phyloP scores from a whole-genome alignment of 2,888 invertebrate species.

The Cheilosia scutellata region DNA sequence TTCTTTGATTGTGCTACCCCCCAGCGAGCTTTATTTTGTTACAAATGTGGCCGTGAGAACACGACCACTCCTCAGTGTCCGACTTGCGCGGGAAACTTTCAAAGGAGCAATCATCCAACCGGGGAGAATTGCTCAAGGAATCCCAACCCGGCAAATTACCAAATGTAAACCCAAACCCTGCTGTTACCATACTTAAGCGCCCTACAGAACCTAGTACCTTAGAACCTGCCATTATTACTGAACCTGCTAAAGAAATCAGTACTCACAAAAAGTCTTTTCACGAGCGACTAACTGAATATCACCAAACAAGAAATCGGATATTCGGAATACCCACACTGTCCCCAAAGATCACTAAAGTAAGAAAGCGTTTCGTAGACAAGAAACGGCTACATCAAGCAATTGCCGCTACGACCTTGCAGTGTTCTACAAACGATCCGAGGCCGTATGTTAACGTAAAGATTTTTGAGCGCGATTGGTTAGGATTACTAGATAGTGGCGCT shows the following conservation, averaged over 20 bases:
- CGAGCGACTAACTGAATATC: background rate
- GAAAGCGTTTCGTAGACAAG: conserved; percentile 2
- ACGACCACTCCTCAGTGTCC: background rate
- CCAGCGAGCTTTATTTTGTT: background rate
- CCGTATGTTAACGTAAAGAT: background rate
- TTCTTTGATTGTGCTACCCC: background rate
- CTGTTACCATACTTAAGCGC: background rate
- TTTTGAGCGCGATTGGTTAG: background rate
- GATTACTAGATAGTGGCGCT: background rate
- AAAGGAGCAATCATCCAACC: background rate
- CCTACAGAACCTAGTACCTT: background rate
- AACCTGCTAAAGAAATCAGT: background rate
- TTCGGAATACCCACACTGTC: background rate
- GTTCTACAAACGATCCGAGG: background rate
- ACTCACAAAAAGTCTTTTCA: background rate
- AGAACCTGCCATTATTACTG: background rate
- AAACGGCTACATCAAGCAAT: conserved; percentile 5
- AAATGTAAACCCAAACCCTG: background rate
- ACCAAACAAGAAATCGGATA: background rate
- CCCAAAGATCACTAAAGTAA: background rate
- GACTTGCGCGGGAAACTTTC: conserved; percentile 8
- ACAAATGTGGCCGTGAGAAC: conserved; percentile 12
- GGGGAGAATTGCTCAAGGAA: background rate
- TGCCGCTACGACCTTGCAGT: conserved; percentile 4
- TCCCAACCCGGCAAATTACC: background rate